A percentile compares a stretch with the other conserved stretches of the same genome.
phyloP scores from a whole-genome alignment of 2,888 invertebrate species.

The Mechanitis mazaeus region DNA sequence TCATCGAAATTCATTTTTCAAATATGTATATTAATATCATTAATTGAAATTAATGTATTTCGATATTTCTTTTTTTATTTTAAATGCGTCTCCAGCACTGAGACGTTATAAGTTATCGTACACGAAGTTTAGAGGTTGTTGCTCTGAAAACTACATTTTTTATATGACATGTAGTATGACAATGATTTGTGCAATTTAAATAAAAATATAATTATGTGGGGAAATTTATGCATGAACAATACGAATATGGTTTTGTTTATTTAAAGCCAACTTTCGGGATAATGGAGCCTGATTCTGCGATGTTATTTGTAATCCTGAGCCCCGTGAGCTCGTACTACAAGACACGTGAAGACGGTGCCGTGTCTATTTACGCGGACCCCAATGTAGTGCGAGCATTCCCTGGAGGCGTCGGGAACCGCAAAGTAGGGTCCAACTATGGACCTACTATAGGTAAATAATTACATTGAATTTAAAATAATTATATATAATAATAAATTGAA shows the following conservation, averaged over 20 bases:
- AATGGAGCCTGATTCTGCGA: constrained; percentile 88
- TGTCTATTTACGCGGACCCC: constrained; percentile 95
- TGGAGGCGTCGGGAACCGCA: constrained; percentile 94
- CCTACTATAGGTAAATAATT: constrained; percentile 81
- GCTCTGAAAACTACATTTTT: too few relatives aligned
- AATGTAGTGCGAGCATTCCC: constrained; percentile 91
- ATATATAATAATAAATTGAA: neutral
- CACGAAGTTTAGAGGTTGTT: too few relatives aligned
- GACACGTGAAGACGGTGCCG: constrained; percentile 78
- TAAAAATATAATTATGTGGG: neutral
- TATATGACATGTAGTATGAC: too few relatives aligned
- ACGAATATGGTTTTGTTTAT: neutral
- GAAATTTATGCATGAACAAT: neutral
- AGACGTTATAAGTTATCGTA: too few relatives aligned
- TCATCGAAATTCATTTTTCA: too few relatives aligned
- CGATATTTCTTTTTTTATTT: too few relatives aligned
- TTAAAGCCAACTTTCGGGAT: constrained; percentile 94
- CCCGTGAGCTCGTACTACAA: constrained; percentile 97
- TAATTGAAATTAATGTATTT: too few relatives aligned
- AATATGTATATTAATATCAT: too few relatives aligned
- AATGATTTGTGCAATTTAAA: too few relatives aligned
- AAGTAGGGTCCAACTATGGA: constrained; percentile 96
- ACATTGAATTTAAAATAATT: constrained; percentile 5
- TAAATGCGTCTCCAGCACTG: too few relatives aligned
- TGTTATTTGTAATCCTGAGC: constrained; percentile 92